Evolutionary conservation across 2,888 invertebrate species (phyloP).

Genomic region (Acronicta leporina): DNA sequence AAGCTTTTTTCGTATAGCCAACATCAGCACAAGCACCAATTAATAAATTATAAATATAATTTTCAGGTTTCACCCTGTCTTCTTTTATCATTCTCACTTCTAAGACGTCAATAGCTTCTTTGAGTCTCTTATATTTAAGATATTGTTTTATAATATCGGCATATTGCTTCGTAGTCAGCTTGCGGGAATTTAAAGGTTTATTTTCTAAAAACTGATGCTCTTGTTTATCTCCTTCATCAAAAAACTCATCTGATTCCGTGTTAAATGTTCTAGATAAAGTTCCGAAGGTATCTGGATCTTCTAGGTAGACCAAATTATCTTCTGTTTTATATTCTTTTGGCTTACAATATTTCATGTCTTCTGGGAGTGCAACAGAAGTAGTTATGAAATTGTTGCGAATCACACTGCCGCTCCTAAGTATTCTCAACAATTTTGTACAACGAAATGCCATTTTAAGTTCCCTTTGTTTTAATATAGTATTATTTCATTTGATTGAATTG

Average conservation of each 20-base stretch:
- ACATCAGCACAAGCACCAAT: constrained; percentile 94
- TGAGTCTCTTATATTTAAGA: constrained; percentile 90
- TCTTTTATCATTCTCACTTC: constrained; percentile 93
- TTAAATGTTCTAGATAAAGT: constrained; percentile 69
- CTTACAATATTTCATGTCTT: constrained; percentile 57
- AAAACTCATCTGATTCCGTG: constrained; percentile 64
- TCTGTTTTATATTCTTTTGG: constrained; percentile 72
- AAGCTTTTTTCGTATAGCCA: constrained; percentile 96
- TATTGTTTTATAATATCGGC: constrained; percentile 92
- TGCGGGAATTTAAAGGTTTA: constrained; percentile 82
- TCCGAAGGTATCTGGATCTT: constrained; percentile 90
- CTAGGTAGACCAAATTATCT: constrained; percentile 70
- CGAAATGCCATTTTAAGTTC: constrained; percentile 68
- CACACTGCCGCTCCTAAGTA: constrained; percentile 57
- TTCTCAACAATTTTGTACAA: constrained; percentile 63
- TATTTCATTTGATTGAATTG: too few species aligned
- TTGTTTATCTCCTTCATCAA: constrained; percentile 89
- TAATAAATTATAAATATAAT: constrained; percentile 94
- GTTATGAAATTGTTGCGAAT: constrained; percentile 62
- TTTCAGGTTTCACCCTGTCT: constrained; percentile 94
- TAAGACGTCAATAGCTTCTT: constrained; percentile 94
- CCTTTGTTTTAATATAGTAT: too few species aligned
- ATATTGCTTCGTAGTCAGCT: constrained; percentile 91
- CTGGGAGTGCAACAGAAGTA: constrained; percentile 50
- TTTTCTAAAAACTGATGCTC: constrained; percentile 90